A percentile compares a stretch with the other conserved stretches of the same genome.
Conservation (phyloP, 2,113 vertebrate species). For the Nanger granti region DNA sequence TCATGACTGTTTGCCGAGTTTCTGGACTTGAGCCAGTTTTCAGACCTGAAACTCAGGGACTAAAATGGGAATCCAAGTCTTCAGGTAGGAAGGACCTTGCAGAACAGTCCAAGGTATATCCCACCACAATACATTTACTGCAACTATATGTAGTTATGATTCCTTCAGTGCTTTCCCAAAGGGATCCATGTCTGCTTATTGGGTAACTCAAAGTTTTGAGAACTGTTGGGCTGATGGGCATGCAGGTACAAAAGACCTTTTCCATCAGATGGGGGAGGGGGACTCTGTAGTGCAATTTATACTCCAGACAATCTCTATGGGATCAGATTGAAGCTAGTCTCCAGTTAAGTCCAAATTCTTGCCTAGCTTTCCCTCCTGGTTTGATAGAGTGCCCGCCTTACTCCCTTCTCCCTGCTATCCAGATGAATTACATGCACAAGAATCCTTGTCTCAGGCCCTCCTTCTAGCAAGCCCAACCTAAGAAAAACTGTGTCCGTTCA, state of each 20-base stretch:
- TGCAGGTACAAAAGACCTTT: not conserved
- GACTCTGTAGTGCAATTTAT: not conserved
- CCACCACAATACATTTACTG: not conserved
- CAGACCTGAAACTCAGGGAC: not conserved
- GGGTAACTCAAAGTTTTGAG: not conserved
- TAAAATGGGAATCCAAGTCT: not conserved
- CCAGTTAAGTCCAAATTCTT: not conserved
- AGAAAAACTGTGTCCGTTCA: not conserved
- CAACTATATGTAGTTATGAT: not conserved
- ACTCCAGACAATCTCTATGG: not conserved
- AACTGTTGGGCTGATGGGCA: not conserved
- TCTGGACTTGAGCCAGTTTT: not conserved
- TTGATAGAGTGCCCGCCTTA: not conserved
- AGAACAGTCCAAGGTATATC: not conserved
- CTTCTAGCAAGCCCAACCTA: not conserved
- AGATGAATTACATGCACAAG: not conserved
- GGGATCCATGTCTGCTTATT: not conserved
- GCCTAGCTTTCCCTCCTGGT: not conserved
- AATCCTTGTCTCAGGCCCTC: not conserved
- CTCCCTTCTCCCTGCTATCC: not conserved
- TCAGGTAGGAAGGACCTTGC: not conserved
- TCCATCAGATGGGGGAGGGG: not conserved
- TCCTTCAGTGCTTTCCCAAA: not conserved
- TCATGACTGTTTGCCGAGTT: not conserved
- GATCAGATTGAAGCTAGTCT: not conserved